These are phyloP conservation scores for Cydia fagiglandana DNA, from an alignment of 1,140 invertebrate species.

Conservation along the genomic window DNA sequence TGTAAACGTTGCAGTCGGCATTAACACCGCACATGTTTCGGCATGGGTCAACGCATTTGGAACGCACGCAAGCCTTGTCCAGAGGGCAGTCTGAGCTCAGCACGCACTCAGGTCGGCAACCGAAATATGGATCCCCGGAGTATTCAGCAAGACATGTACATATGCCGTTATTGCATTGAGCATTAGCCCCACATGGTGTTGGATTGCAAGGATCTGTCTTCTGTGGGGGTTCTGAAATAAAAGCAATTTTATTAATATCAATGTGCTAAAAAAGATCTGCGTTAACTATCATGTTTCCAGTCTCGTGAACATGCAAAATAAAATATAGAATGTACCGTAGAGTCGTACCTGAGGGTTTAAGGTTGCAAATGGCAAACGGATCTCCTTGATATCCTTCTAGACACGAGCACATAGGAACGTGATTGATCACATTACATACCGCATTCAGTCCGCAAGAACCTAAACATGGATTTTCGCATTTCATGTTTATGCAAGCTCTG, in stretches of 20 bases:
- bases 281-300: neutral
- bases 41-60: slow-evolving; percentile 88
- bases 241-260: neutral
- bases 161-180: slow-evolving; percentile 81
- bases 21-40: slow-evolving; percentile 83
- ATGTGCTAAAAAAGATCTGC: neutral
- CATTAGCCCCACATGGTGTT: slow-evolving; percentile 84
- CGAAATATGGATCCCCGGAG: slow-evolving; percentile 80
- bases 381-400: slow-evolving; percentile 85
- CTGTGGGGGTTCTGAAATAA: slow-evolving; percentile 68
- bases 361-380: slow-evolving; percentile 83
- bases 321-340: neutral
- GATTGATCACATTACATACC: slow-evolving; percentile 88
- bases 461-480: slow-evolving; percentile 92
- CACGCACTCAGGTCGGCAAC: slow-evolving; percentile 85
- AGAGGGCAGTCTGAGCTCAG: slow-evolving; percentile 84
- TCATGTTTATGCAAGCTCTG: slow-evolving; percentile 89
- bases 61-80: slow-evolving; percentile 84
- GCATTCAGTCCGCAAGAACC: slow-evolving; percentile 90
- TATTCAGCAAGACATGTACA: slow-evolving; percentile 86
- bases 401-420: slow-evolving; percentile 88
- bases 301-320: neutral
- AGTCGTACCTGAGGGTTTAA: slow-evolving; percentile 76
- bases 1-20: slow-evolving; percentile 83
- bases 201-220: slow-evolving; percentile 81